These are phyloP conservation scores for Pachymerium ferrugineum DNA, from an alignment of 2,888 invertebrate genomes.

Conservation along the genomic window DNA sequence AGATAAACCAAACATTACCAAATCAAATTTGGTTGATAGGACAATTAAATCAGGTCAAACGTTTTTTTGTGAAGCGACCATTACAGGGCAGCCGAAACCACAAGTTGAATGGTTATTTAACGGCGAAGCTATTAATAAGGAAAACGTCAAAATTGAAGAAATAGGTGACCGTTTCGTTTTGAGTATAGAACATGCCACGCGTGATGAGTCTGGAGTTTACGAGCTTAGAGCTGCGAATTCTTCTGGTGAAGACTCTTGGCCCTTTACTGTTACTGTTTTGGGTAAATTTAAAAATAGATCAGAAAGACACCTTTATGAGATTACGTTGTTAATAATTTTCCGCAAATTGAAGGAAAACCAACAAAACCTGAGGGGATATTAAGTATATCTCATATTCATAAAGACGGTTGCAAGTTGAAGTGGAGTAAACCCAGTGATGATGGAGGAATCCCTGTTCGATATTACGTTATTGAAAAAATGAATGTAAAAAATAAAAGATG, in stretches of 20 bases:
- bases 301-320: neutral
- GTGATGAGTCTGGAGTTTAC: conserved; percentile 81
- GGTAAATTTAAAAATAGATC: conserved; percentile 48
- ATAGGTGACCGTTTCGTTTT: conserved; percentile 84
- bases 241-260: conserved; percentile 76
- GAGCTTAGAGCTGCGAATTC: conserved; percentile 77
- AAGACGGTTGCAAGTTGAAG: conserved; percentile 75
- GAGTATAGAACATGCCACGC: conserved; percentile 66
- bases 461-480: conserved; percentile 90
- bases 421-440: conserved; percentile 95
- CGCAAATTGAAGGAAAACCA: conserved; percentile 75
- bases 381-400: conserved; percentile 74
- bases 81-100: conserved; percentile 90
- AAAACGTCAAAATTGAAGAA: conserved; percentile 73
- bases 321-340: conserved; percentile 37
- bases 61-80: conserved; percentile 90
- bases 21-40: conserved; percentile 78
- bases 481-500: conserved; percentile 79
- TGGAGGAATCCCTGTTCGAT: conserved; percentile 86
- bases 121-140: conserved; percentile 70
- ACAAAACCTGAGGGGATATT: conserved; percentile 82
- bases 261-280: conserved; percentile 77
- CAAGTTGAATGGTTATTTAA: conserved; percentile 84
- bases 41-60: conserved; percentile 92
- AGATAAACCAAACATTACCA: conserved; percentile 86